Percentiles rank a stretch among this genome's conserved stretches.
Evolutionary conservation across 2,113 vertebrate genomes (phyloP).

Genomic region (Myanophis thanlyinensis): DNA sequence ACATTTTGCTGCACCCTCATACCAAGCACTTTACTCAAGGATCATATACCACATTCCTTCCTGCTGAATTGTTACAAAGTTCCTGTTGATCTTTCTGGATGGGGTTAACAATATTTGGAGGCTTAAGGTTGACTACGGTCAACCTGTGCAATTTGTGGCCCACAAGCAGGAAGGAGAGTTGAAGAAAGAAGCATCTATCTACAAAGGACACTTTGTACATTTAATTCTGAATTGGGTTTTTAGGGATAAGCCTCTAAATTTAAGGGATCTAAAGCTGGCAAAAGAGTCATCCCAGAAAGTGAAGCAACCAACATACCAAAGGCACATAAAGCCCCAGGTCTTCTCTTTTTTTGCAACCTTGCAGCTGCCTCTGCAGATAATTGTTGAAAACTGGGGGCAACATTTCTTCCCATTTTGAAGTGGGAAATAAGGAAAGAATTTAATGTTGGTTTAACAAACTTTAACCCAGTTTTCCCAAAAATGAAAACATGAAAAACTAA

Average conservation of each 20-base stretch:
- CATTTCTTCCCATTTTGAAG: not conserved
- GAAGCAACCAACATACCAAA: not conserved
- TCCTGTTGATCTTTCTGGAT: not conserved
- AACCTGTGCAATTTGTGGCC: not conserved
- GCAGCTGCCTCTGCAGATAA: not conserved
- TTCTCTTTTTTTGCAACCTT: not conserved
- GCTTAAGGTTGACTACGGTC: not conserved
- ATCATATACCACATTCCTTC: not conserved
- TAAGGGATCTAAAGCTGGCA: not conserved
- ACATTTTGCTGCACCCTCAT: slow-evolving; percentile 24
- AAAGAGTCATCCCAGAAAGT: not conserved
- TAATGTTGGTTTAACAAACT: not conserved
- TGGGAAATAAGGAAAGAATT: not conserved
- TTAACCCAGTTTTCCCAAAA: not conserved
- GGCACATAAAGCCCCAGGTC: not conserved
- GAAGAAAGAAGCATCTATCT: not conserved
- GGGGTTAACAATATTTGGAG: not conserved
- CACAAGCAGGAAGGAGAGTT: not conserved
- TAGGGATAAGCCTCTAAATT: not conserved
- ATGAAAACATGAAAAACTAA: not conserved
- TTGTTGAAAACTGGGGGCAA: not conserved
- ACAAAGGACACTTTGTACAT: not conserved
- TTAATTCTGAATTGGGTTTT: not conserved
- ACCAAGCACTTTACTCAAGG: slow-evolving; percentile 13
- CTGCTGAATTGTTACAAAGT: not conserved